These are phyloP conservation scores for Phengaris alcon DNA, from an alignment of 2,888 invertebrate species.

Conservation along the genomic window DNA sequence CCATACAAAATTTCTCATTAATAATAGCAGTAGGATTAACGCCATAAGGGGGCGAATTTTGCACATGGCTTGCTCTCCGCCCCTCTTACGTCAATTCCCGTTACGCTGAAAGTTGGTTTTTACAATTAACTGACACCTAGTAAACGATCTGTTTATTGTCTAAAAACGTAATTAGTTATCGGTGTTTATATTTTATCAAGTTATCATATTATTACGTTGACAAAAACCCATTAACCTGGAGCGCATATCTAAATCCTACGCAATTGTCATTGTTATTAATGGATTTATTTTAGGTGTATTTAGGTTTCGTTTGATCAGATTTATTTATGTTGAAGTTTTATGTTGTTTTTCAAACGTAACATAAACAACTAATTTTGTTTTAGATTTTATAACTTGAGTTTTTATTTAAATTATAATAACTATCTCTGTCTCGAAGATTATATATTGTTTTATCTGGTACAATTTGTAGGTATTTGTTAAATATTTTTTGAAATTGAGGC, in stretches of 20 bases:
- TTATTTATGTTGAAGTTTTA: not conserved
- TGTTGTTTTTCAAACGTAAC: not conserved
- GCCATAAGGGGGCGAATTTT: not conserved
- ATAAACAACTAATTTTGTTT: not conserved
- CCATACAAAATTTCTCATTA: no score
- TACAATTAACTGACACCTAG: slow-evolving; percentile 5
- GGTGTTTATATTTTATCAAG: not conserved
- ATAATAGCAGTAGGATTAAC: no score
- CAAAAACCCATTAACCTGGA: not conserved
- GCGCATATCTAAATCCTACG: not conserved
- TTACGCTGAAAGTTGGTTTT: slow-evolving; percentile 3
- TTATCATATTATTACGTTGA: not conserved
- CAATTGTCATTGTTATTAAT: not conserved
- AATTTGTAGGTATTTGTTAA: no score
- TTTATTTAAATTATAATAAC: no score
- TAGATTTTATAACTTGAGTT: no score
- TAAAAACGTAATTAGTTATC: not conserved
- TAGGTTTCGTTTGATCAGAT: not conserved
- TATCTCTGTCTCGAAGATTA: no score
- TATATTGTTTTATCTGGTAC: no score
- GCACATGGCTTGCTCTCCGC: not conserved
- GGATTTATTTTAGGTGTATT: not conserved
- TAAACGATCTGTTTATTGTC: not conserved
- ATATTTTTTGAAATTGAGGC: no score
- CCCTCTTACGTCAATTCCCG: not conserved